Conservation (phyloP, 2,888 invertebrate genomes). For the Thereva unica region DNA sequence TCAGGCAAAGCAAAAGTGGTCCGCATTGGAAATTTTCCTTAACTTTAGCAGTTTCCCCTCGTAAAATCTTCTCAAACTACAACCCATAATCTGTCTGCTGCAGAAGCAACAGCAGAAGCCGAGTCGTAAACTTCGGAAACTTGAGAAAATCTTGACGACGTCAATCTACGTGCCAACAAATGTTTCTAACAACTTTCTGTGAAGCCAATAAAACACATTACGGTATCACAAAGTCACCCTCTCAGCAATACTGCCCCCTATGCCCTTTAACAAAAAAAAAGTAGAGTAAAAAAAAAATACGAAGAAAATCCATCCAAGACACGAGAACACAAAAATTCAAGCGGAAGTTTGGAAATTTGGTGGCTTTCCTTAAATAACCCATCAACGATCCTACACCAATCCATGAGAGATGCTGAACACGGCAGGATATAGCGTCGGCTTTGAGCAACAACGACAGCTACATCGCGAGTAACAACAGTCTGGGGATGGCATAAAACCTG, state of each 20-base stretch:
- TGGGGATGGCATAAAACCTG: conserved; percentile 11
- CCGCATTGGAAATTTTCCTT: too few species aligned
- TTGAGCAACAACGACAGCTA: not conserved
- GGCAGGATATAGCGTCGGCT: not conserved
- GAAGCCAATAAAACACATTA: conserved; percentile 41
- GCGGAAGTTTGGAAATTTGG: conserved; percentile 20
- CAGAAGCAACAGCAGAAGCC: too few species aligned
- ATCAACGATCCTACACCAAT: conserved; percentile 7
- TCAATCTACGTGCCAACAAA: conserved; percentile 17
- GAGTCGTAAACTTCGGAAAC: too few species aligned
- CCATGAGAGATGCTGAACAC: not conserved
- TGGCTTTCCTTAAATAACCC: conserved; percentile 22
- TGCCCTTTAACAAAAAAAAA: conserved; percentile 8
- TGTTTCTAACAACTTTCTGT: conserved; percentile 33
- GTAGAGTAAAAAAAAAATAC: not conserved
- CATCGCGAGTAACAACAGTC: conserved; percentile 4
- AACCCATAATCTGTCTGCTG: too few species aligned
- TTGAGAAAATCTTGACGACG: too few species aligned
- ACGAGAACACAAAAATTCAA: conserved; percentile 2
- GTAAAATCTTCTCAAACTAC: too few species aligned
- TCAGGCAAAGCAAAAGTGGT: too few species aligned
- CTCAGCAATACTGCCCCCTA: not conserved
- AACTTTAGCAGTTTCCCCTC: too few species aligned
- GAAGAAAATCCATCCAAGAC: not conserved
- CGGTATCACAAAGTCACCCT: conserved; percentile 1